Conservation (phyloP, 2,113 vertebrate species). For the Paramisgurnus dabryanus region DNA sequence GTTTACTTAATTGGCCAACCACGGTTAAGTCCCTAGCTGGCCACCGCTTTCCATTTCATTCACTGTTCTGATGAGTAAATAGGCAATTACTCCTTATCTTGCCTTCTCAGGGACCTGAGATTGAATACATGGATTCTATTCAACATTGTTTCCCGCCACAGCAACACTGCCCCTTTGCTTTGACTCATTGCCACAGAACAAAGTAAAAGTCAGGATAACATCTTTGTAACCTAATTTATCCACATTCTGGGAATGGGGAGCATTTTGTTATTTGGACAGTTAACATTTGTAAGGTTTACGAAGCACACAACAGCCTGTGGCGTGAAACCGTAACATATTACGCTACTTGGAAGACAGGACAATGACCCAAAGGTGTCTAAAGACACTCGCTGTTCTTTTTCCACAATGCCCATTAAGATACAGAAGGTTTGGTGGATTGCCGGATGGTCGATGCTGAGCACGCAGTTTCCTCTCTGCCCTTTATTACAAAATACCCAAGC, state of each 20-base stretch:
- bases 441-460: constrained; percentile 55
- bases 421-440: constrained; percentile 32
- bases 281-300: constrained; percentile 32
- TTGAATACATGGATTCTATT: constrained; percentile 50
- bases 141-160: constrained; percentile 26
- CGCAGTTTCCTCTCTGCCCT: constrained; percentile 43
- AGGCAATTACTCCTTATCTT: constrained; percentile 63
- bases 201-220: constrained; percentile 2
- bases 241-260: constrained; percentile 15
- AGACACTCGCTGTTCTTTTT: constrained; percentile 27
- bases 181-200: constrained; percentile 44
- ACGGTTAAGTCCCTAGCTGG: constrained; percentile 34
- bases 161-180: constrained; percentile 29
- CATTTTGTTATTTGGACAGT: constrained; percentile 16
- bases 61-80: constrained; percentile 57
- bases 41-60: constrained; percentile 44
- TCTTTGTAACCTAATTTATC: constrained; percentile 59
- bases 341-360: constrained; percentile 29
- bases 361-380: constrained; percentile 33
- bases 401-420: constrained; percentile 51
- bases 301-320: constrained; percentile 28
- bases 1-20: constrained; percentile 34
- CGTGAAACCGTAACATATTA: constrained; percentile 29
- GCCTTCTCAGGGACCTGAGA: constrained; percentile 31
- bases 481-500: constrained; percentile 34